Conservation (phyloP, 2,113 vertebrate species). For the Aegotheles bennettii region DNA sequence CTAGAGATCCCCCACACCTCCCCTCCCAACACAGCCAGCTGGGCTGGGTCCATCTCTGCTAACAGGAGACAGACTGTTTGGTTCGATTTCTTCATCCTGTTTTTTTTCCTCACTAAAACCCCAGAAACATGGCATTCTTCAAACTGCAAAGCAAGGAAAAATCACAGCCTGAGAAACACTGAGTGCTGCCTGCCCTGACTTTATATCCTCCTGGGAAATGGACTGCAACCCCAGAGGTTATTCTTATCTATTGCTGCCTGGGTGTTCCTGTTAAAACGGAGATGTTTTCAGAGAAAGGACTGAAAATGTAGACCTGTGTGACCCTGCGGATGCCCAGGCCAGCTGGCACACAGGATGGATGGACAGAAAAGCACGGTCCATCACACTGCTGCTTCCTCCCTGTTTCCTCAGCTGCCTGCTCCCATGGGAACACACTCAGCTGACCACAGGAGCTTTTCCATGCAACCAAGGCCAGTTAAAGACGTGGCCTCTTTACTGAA, state of each 20-base stretch:
- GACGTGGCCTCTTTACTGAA: neutral
- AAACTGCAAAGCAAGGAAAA: neutral
- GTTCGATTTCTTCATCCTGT: neutral
- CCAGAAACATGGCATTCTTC: neutral
- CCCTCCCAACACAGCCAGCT: neutral
- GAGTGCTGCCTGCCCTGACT: neutral
- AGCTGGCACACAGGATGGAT: neutral
- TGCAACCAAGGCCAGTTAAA: neutral
- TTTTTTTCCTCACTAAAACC: neutral
- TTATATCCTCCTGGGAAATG: neutral
- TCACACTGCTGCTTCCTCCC: neutral
- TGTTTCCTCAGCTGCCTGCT: neutral
- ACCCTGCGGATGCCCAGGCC: neutral
- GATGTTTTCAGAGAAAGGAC: neutral
- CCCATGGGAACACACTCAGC: neutral
- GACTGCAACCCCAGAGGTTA: neutral
- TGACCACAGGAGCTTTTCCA: neutral
- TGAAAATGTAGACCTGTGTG: neutral
- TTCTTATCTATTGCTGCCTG: neutral
- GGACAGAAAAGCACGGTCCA: neutral
- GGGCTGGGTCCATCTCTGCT: neutral
- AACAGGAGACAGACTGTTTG: neutral
- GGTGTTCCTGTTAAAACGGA: neutral
- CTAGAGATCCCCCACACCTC: neutral
- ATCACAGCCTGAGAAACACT: neutral